Evolutionary conservation across 2,113 vertebrate species (phyloP).

Genomic region (Pangasianodon gigas): DNA sequence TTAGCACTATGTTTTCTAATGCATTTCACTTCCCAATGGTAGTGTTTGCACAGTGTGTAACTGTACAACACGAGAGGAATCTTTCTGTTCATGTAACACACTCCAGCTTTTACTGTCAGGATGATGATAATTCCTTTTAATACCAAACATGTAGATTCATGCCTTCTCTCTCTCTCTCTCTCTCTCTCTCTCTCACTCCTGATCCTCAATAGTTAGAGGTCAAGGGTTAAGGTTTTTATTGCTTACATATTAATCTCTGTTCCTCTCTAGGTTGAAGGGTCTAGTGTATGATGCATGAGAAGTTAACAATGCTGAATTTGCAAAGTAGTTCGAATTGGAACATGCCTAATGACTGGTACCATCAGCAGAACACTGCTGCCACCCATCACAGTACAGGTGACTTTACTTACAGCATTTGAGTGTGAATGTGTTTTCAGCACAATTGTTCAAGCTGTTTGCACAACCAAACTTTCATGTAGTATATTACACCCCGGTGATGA

Average conservation of each 20-base stretch:
- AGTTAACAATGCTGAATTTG: slow-evolving; percentile 84
- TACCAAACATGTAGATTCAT: slow-evolving; percentile 73
- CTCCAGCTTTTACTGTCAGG: slow-evolving; percentile 72
- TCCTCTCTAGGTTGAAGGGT: slow-evolving; percentile 54
- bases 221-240: slow-evolving; percentile 12
- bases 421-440: neutral
- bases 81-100: slow-evolving; percentile 66
- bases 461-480: neutral
- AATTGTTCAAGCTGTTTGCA: neutral
- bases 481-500: neutral
- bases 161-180: slow-evolving; percentile 27
- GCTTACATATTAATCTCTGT: slow-evolving; percentile 43
- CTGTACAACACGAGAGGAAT: slow-evolving; percentile 66
- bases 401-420: neutral
- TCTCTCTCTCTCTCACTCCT: neutral
- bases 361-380: slow-evolving; percentile 72
- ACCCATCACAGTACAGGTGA: slow-evolving; percentile 76
- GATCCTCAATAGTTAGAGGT: slow-evolving; percentile 32
- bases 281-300: slow-evolving; percentile 77
- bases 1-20: neutral
- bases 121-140: slow-evolving; percentile 72
- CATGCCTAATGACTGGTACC: slow-evolving; percentile 81
- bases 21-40: neutral
- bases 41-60: slow-evolving; percentile 41
- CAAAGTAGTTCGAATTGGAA: slow-evolving; percentile 80